Conservation (phyloP, 2,797 vertebrate species). For the Syngnathus rostellatus region DNA sequence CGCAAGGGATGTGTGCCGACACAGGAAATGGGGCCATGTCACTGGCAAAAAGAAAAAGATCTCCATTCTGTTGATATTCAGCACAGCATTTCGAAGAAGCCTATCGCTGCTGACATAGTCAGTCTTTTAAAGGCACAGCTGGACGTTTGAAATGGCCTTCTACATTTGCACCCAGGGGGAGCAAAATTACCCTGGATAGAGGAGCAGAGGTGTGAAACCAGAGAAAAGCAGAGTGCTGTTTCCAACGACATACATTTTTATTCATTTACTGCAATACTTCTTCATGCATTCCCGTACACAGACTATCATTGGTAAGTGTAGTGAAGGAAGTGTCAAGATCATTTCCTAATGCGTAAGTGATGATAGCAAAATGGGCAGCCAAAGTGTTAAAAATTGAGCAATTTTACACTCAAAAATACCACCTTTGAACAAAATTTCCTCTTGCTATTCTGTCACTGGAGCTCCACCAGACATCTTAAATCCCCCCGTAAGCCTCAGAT, state of each 20-base stretch:
- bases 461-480: background rate
- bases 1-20: constrained; percentile 34
- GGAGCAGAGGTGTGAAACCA: constrained; percentile 45
- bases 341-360: constrained; percentile 6
- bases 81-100: constrained; percentile 41
- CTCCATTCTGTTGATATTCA: constrained; percentile 38
- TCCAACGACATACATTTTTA: constrained; percentile 32
- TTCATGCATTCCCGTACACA: background rate
- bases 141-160: constrained; percentile 49
- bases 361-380: constrained; percentile 1
- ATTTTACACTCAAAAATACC: constrained; percentile 1
- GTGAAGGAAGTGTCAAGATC: constrained; percentile 4
- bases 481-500: background rate
- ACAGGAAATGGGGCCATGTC: constrained; percentile 43
- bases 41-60: constrained; percentile 12
- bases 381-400: constrained; percentile 8
- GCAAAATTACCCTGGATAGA: constrained; percentile 32
- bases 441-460: background rate
- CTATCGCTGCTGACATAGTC: constrained; percentile 24
- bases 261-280: background rate
- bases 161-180: constrained; percentile 41
- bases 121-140: constrained; percentile 52
- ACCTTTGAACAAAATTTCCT: background rate
- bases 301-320: constrained; percentile 1
- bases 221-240: constrained; percentile 35